phyloP scores from a whole-genome alignment of 2,113 vertebrate genomes.

The Chauna torquata region DNA sequence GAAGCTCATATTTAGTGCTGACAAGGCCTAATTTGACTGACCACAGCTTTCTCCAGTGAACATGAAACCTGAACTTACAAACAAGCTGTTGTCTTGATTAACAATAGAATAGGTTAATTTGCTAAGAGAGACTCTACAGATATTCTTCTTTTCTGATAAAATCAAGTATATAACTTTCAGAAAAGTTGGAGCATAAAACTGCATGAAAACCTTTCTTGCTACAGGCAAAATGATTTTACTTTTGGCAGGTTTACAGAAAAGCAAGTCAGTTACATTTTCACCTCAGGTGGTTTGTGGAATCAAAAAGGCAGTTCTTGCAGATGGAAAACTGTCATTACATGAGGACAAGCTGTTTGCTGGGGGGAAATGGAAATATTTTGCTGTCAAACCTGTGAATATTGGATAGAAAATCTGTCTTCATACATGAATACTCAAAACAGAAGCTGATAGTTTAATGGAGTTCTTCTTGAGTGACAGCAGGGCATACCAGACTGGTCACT shows the following conservation, averaged over 20 bases:
- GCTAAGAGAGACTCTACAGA: not conserved
- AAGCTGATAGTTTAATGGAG: slow-evolving; percentile 25
- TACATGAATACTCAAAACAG: slow-evolving; percentile 6
- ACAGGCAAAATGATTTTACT: slow-evolving; percentile 57
- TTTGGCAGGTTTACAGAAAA: slow-evolving; percentile 58
- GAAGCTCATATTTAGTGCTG: not conserved
- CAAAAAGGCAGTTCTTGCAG: slow-evolving; percentile 61
- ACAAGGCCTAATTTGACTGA: not conserved
- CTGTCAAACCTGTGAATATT: slow-evolving; percentile 46
- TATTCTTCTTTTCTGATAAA: slow-evolving; percentile 19
- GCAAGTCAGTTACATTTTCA: slow-evolving; percentile 64
- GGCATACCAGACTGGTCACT: not conserved
- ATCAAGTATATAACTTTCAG: slow-evolving; percentile 33
- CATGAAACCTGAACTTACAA: not conserved
- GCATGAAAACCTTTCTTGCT: slow-evolving; percentile 30
- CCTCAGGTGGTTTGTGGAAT: slow-evolving; percentile 66
- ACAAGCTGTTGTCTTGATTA: not conserved
- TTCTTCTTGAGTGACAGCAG: slow-evolving; percentile 1
- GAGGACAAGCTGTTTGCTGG: slow-evolving; percentile 57
- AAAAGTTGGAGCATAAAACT: slow-evolving; percentile 10
- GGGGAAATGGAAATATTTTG: slow-evolving; percentile 62
- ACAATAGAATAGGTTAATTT: not conserved
- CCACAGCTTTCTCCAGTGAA: not conserved
- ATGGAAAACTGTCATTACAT: slow-evolving; percentile 64
- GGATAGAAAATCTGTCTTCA: slow-evolving; percentile 45